Base-by-base conservation (phyloP, 2,888 invertebrate species). In the Opisthograptis luteolata region DNA sequence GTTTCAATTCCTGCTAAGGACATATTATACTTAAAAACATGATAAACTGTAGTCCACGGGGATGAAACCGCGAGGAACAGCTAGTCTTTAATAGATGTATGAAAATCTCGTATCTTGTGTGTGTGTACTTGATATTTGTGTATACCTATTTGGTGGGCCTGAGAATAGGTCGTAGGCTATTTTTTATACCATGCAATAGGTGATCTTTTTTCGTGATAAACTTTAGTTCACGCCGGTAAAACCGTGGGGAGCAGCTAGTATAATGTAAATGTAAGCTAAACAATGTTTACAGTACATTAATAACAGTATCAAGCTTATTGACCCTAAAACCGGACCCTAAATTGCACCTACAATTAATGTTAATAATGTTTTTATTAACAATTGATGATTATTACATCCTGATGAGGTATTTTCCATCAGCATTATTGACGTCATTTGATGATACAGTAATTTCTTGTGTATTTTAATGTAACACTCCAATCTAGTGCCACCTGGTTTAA, bases 351-450 rank as follows among this genome's bases (percentile, higher is more conserved):
- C 19, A 14, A 37, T 48, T 48, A 48, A 13, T 25, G 0, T 41
- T 27, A 12, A 22, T 34, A 27, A 28, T 28, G 5, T 24, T 17
- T 28, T 40, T 28, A 47, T 47, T 22, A 48, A 36, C 9, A 42
- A 30, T 13, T 13, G 20, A 34, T 17, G 31, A 19, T 27, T 9
- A 27, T 10, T 17, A 37, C 8, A 5, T 19, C 12, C 31, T 30
- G 10, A 19, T 27, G 9, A 10, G 36, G 31, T 20, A 10, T 12
- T 48, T 48, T 42, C 42, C 48, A 42, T 31, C 37, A 17, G n/a
- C n/a, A n/a, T n/a, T 7, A 13, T 24, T 42, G 41, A 37, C 48
- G 48, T 48, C 36, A 42, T 10, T 2, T 6, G 37, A 25, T 35
- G 19, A 7, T 8, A 6, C n/a, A 30, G 30, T 9, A 25, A 37